Percentiles rank a stretch among this genome's conserved stretches.
Evolutionary conservation across 2,888 invertebrate genomes (phyloP).

Genomic region (Hololepta plana): DNA sequence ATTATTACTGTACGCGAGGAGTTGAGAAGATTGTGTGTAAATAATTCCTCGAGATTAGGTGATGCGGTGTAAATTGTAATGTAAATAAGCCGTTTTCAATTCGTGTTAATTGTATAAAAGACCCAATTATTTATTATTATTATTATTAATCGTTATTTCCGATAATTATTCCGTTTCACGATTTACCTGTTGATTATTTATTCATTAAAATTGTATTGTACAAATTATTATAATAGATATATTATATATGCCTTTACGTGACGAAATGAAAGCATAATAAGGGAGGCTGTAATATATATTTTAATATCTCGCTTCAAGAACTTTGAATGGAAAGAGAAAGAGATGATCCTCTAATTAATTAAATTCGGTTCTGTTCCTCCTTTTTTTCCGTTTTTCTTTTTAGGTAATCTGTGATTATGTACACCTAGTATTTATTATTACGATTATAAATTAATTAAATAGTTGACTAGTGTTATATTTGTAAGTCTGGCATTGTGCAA

Average conservation of each 20-base stretch:
- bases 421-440: constrained; percentile 22
- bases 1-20: constrained; percentile 8
- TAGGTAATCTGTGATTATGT: constrained; percentile 26
- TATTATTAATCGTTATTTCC: too few relatives aligned
- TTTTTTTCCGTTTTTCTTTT: too few relatives aligned
- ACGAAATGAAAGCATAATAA: too few relatives aligned
- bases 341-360: too few relatives aligned
- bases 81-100: constrained; percentile 10
- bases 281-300: constrained; percentile 15
- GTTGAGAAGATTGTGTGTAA: constrained; percentile 9
- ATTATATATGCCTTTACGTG: constrained; percentile 13
- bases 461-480: constrained; percentile 21
- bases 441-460: too few relatives aligned
- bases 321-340: too few relatives aligned
- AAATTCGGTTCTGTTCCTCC: too few relatives aligned
- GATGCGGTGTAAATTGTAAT: constrained; percentile 12
- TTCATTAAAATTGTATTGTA: too few relatives aligned
- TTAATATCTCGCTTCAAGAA: constrained; percentile 17
- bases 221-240: too few relatives aligned
- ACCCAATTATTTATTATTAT: too few relatives aligned
- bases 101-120: constrained; percentile 10
- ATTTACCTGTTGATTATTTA: too few relatives aligned
- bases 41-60: constrained; percentile 10
- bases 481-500: constrained; percentile 13
- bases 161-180: too few relatives aligned